phyloP scores from a whole-genome alignment of 1,140 invertebrate genomes.

The Papilio polytes region DNA sequence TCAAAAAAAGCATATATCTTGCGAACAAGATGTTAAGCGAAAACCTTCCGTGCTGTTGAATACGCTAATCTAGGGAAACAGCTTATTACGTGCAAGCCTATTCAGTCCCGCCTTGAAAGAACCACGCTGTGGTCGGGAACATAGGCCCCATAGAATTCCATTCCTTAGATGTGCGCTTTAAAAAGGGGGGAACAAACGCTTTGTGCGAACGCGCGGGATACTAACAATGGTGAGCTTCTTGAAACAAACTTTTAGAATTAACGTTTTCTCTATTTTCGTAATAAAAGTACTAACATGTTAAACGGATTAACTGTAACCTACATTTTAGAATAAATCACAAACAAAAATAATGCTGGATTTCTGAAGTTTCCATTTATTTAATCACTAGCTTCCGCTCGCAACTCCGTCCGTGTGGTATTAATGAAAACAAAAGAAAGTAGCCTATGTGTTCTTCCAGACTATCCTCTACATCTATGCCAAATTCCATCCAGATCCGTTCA shows the following conservation, averaged over 20 bases:
- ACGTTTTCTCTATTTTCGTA: constrained; percentile 31
- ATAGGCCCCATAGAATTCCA: constrained; percentile 37
- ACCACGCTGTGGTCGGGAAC: constrained; percentile 37
- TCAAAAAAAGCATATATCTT: constrained; percentile 23
- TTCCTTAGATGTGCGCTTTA: constrained; percentile 40
- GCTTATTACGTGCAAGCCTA: constrained; percentile 37
- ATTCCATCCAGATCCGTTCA: too few relatives aligned
- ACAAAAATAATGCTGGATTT: too few relatives aligned
- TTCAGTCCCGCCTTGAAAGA: constrained; percentile 37
- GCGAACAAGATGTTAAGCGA: constrained; percentile 29
- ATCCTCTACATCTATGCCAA: too few relatives aligned
- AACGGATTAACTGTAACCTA: background rate
- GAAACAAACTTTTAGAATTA: constrained; percentile 38
- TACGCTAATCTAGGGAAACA: constrained; percentile 40
- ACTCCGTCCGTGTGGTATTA: too few relatives aligned
- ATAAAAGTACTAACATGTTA: background rate
- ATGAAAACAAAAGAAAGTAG: too few relatives aligned
- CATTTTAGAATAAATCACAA: background rate
- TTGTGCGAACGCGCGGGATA: constrained; percentile 32
- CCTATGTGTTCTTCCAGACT: too few relatives aligned
- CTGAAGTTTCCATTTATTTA: too few relatives aligned
- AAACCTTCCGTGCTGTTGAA: constrained; percentile 37
- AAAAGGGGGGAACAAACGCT: constrained; percentile 40
- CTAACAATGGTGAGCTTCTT: constrained; percentile 36
- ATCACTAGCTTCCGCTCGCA: too few relatives aligned